Conservation (phyloP, 2,888 invertebrate genomes). For the Drosophila stalkeri region DNA sequence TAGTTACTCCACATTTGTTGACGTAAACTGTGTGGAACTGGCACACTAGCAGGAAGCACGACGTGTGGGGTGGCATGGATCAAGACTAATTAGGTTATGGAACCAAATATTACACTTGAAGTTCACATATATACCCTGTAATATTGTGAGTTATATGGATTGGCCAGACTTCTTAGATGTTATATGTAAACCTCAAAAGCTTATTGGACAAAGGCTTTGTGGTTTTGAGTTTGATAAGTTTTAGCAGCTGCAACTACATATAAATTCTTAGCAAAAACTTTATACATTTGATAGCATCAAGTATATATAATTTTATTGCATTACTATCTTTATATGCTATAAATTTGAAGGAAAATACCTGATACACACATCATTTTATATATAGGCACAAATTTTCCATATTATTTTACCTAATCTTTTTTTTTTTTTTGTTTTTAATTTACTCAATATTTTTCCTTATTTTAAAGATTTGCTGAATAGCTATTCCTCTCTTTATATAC, state of each 20-base stretch:
- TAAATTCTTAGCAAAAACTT: too few relatives aligned
- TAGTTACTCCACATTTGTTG: not conserved
- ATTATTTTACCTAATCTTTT: too few relatives aligned
- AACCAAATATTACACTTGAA: not conserved
- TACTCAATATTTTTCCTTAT: too few relatives aligned
- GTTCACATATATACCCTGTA: not conserved
- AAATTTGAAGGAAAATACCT: too few relatives aligned
- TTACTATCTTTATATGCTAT: not conserved
- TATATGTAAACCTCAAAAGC: not conserved
- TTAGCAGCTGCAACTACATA: not conserved
- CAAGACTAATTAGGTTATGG: not conserved
- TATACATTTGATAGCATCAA: not conserved
- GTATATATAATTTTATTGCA: not conserved
- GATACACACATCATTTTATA: not conserved
- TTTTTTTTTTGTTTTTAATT: too few relatives aligned
- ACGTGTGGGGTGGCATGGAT: not conserved
- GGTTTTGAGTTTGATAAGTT: not conserved
- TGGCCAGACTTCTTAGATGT: not conserved
- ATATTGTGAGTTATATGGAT: not conserved
- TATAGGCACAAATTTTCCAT: not conserved
- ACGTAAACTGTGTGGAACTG: not conserved
- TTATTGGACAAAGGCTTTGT: not conserved
- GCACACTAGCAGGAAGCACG: not conserved
- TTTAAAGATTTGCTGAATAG: too few relatives aligned
- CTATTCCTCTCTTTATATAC: too few relatives aligned